Base-by-base conservation (phyloP, 1,140 invertebrate species). In the Bombus pascuorum region DNA sequence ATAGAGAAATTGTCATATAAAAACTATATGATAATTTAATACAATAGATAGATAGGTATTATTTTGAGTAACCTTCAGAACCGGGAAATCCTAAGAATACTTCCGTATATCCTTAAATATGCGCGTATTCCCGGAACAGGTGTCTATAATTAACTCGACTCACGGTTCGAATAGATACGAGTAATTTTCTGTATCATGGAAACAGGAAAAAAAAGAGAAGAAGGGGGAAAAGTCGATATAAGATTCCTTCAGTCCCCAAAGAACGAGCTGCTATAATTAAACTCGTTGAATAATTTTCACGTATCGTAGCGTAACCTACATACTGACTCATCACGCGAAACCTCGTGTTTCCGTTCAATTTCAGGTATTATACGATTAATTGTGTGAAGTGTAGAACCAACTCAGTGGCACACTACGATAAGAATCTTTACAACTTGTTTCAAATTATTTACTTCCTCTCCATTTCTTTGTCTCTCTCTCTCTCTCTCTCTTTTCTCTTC, bases 101-200 rank as follows among this genome's bases (percentile, higher is more conserved):
- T 53, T 53, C 47, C 47, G 47, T 22, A 8, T 53, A 53, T 53
- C 47, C 47, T 53, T 53, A 53, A 53, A 53, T 53, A 53, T 53
- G 47, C 47, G 6, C 18, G 18, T 53, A 65, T 62, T 81, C 73
- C 28, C 28, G 37, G 57, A 65, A 44, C 32, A 32, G 34, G 80
- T 42, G 57, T 37, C 39, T 83, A 75, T 82, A 66, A 75, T 47
- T 81, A 74, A 44, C 68, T 72, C 18, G 25, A 73, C 10, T 18
- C 39, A 3, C 15, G 8, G 57, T n/a, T 39, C 15, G 53, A 53
- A 44, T 74, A 44, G 79, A 73, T 59, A 34, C 2, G 37, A 59
- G 32, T 53, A n/a, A 59, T 18, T 80, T 53, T 32, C 8, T 1
- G 25, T 28, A 18, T 18, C 13, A 4, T 4, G 25, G 22, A 25